A percentile compares a stretch with the other conserved stretches of the same genome.
Conservation (phyloP, 2,113 vertebrate genomes). For the Anarrhichthys ocellatus region DNA sequence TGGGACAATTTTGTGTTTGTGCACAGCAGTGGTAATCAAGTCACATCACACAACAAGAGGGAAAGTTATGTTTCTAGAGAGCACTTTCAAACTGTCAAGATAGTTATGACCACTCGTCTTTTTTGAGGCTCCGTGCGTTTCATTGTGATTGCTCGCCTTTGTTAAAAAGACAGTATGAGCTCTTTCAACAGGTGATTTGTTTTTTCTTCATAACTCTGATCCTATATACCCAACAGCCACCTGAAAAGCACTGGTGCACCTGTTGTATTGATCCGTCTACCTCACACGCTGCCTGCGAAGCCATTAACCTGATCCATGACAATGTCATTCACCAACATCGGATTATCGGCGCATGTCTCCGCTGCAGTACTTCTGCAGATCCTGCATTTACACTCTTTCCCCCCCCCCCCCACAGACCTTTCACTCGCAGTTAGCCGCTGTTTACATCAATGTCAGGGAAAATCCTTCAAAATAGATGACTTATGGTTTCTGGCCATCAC, state of each 20-base stretch:
- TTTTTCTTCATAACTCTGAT: not conserved
- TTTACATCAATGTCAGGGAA: conserved; percentile 45
- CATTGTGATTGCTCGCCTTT: not conserved
- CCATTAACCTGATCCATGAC: conserved; percentile 30
- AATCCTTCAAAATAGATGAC: conserved; percentile 11
- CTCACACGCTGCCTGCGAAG: conserved; percentile 12
- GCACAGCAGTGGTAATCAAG: not conserved
- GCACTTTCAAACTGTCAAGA: not conserved
- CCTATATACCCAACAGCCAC: not conserved
- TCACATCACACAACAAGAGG: no score
- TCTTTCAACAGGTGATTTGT: not conserved
- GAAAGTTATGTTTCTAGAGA: not conserved
- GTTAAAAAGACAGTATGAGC: not conserved
- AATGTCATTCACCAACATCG: not conserved
- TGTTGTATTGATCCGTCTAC: conserved; percentile 40
- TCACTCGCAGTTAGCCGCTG: conserved; percentile 9
- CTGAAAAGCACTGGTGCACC: conserved; percentile 22
- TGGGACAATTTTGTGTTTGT: not conserved
- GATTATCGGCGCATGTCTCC: not conserved
- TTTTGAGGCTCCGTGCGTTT: not conserved
- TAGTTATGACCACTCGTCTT: not conserved
- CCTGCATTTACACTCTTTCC: conserved; percentile 25
- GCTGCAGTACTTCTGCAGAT: conserved; percentile 6
- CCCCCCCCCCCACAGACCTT: conserved; percentile 3
- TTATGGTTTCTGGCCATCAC: not conserved